These are phyloP conservation scores for Sigmodon hispidus DNA, from an alignment of 2,113 vertebrate species.

Conservation along the genomic window DNA sequence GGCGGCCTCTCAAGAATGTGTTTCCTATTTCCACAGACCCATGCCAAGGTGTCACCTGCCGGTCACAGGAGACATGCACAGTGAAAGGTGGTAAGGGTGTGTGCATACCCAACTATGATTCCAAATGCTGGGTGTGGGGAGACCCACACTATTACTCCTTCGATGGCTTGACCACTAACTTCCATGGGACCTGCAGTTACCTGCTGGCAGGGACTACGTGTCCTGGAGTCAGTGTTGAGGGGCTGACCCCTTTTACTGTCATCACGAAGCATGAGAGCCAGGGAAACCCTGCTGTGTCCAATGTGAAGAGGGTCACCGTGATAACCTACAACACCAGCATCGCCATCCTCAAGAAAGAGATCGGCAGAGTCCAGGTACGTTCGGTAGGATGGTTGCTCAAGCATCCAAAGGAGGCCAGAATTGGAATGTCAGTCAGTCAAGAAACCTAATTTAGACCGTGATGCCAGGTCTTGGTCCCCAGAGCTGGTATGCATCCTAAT, in stretches of 20 bases:
- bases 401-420: rapidly evolving
- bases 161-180: neutral
- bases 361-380: conserved; percentile 87
- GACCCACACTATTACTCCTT: neutral
- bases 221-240: neutral
- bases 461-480: no score
- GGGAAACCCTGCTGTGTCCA: neutral
- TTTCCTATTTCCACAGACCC: neutral
- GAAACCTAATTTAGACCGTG: neutral
- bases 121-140: neutral
- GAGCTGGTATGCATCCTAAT: neutral
- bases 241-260: neutral
- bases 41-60: neutral
- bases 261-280: neutral
- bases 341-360: conserved; percentile 66
- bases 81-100: neutral
- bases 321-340: neutral
- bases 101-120: neutral
- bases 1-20: neutral
- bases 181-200: neutral
- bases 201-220: neutral
- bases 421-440: neutral
- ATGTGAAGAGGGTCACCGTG: neutral
- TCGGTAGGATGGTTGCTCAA: neutral
- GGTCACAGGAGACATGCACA: neutral